Evolutionary conservation across 1,140 invertebrate genomes (phyloP).

Genomic region (Dysdera silvatica): DNA sequence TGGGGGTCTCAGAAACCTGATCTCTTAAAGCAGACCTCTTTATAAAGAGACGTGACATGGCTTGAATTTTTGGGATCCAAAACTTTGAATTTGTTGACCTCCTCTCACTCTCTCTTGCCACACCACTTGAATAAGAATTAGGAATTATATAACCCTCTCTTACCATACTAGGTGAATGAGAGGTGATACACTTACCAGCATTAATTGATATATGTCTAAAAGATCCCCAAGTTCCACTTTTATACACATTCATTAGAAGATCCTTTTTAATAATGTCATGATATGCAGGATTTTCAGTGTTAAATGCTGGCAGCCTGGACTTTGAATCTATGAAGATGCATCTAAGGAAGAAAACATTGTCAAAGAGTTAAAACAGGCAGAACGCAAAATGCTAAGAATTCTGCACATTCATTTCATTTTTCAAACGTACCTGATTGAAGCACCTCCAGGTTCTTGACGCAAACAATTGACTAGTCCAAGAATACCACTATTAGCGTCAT

Average conservation of each 20-base stretch:
- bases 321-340: constrained; percentile 19
- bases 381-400: neutral
- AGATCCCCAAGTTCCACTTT: constrained; percentile 70
- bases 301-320: constrained; percentile 6
- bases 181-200: constrained; percentile 38
- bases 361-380: neutral
- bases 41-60: no score
- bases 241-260: constrained; percentile 72
- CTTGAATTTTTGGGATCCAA: no score
- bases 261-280: constrained; percentile 54
- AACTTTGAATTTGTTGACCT: no score
- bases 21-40: no score
- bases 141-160: no score
- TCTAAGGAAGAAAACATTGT: neutral
- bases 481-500: constrained; percentile 55
- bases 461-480: constrained; percentile 84
- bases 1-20: no score
- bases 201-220: constrained; percentile 64
- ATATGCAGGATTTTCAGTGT: constrained; percentile 3
- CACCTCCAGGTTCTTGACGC: constrained; percentile 69
- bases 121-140: no score
- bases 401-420: neutral
- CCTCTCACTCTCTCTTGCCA: no score
- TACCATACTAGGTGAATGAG: no score
- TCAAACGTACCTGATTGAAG: constrained; percentile 53